phyloP scores from a whole-genome alignment of 2,888 invertebrate genomes.

The Aethes cnicana region DNA sequence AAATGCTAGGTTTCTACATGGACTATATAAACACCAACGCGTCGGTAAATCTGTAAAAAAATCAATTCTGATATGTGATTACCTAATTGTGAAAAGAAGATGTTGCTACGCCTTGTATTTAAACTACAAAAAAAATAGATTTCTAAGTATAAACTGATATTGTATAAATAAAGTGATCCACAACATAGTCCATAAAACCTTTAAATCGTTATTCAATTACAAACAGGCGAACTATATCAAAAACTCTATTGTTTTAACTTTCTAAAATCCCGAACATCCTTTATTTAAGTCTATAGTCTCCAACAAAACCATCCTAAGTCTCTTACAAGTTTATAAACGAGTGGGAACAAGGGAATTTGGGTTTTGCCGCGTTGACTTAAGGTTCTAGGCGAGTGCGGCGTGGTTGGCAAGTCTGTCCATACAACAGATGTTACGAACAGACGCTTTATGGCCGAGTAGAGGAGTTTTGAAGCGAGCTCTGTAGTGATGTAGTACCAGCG shows the following conservation, averaged over 20 bases:
- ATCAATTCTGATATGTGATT: slow-evolving; percentile 1
- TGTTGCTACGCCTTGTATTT: no score
- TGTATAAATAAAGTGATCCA: no score
- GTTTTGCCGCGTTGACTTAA: slow-evolving; percentile 37
- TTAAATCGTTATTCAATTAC: slow-evolving; percentile 13
- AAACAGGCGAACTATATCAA: slow-evolving; percentile 1
- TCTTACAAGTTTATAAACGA: slow-evolving; percentile 32
- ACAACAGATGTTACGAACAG: slow-evolving; percentile 71
- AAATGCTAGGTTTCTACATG: no score
- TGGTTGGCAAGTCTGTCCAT: slow-evolving; percentile 57
- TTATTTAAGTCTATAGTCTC: slow-evolving; percentile 61
- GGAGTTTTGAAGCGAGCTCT: slow-evolving; percentile 43
- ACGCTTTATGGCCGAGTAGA: slow-evolving; percentile 58
- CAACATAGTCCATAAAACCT: no score
- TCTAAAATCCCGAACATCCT: slow-evolving; percentile 50
- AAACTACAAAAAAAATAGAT: no score
- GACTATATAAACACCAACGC: no score
- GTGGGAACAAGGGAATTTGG: slow-evolving; percentile 31
- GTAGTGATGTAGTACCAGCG: slow-evolving; percentile 31
- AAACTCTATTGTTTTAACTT: slow-evolving; percentile 31
- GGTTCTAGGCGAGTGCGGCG: slow-evolving; percentile 26
- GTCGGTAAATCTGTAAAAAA: no score
- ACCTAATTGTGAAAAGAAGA: neutral
- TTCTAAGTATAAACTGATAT: no score
- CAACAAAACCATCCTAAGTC: slow-evolving; percentile 63